Conservation (phyloP, 2,113 vertebrate species). For the Globicephala melas region DNA sequence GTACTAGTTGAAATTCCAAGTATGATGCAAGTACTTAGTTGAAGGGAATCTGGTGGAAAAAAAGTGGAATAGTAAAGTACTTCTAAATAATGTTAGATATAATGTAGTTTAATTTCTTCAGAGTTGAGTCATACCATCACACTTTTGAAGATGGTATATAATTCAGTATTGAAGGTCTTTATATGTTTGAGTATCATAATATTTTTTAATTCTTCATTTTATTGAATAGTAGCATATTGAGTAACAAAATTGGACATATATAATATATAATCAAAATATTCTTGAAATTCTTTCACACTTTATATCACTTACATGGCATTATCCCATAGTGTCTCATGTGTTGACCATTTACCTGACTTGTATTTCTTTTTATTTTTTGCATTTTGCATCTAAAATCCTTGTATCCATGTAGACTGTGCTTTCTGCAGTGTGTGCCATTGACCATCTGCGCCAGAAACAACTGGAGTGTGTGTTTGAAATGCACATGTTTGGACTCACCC, state of each 20-base stretch:
- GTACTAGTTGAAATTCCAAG: not conserved
- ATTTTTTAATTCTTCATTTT: not conserved
- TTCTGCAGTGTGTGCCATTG: not conserved
- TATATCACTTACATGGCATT: not conserved
- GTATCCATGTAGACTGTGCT: not conserved
- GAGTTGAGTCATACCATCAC: not conserved
- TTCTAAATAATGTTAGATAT: not conserved
- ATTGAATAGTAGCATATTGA: not conserved
- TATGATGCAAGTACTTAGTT: not conserved
- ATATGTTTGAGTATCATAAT: not conserved
- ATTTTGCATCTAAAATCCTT: not conserved
- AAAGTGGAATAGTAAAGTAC: not conserved
- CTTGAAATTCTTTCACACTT: not conserved
- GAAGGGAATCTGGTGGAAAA: not conserved
- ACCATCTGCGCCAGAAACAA: not conserved
- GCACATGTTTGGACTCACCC: slow-evolving; percentile 5
- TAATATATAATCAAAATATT: not conserved
- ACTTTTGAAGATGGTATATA: not conserved
- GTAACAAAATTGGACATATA: not conserved
- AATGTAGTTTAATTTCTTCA: not conserved
- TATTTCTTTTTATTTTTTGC: not conserved
- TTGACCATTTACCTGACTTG: not conserved
- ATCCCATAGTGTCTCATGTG: not conserved
- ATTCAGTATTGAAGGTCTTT: not conserved
- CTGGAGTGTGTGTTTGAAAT: slow-evolving; percentile 44